Conservation (phyloP, 2,113 vertebrate genomes). For the Megaceryle maxima region DNA sequence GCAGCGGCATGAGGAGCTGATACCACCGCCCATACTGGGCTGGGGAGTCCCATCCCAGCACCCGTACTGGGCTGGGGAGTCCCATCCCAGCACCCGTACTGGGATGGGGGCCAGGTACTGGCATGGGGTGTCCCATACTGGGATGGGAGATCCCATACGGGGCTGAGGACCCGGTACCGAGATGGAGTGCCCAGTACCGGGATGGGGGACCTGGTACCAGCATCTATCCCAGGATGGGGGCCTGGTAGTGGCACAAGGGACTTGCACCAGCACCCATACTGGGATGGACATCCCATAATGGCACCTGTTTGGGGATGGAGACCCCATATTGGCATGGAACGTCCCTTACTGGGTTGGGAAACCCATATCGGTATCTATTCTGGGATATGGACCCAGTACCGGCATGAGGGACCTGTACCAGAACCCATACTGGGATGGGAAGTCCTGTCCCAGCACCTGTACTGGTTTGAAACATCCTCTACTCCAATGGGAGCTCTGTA, state of each 20-base stretch:
- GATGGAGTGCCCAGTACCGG: not conserved
- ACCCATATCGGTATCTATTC: accelerated
- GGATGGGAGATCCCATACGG: too few relatives aligned
- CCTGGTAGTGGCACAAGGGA: too few relatives aligned
- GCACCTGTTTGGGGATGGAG: not conserved
- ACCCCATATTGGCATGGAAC: not conserved
- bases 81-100: too few relatives aligned
- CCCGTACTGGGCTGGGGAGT: too few relatives aligned
- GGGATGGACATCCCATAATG: not conserved
- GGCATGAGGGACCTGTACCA: not conserved
- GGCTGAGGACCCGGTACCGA: not conserved
- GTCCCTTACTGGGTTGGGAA: not conserved
- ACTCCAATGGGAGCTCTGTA: not conserved
- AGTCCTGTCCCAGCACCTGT: not conserved
- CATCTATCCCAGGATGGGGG: not conserved
- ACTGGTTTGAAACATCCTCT: not conserved
- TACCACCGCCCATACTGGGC: not conserved
- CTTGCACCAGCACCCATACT: not conserved
- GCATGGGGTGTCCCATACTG: too few relatives aligned
- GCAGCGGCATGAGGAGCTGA: too few relatives aligned
- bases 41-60: not conserved
- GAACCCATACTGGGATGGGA: not conserved
- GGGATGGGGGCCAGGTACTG: too few relatives aligned
- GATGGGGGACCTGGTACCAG: too few relatives aligned
- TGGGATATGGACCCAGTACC: not conserved